Conservation (phyloP, 2,888 invertebrate genomes). For the Plagodis pulveraria region DNA sequence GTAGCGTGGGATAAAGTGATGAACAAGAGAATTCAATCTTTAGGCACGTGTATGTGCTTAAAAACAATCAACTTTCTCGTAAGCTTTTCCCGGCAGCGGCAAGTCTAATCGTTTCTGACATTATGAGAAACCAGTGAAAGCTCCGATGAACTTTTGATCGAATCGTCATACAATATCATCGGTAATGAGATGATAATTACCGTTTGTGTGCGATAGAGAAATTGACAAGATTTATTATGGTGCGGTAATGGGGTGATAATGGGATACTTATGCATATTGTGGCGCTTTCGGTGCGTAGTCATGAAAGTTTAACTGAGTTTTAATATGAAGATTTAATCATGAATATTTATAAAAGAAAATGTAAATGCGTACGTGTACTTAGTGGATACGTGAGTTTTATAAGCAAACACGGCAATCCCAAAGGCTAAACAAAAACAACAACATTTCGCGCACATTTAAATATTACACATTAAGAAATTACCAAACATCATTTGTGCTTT, state of each 20-base stretch:
- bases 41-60: neutral
- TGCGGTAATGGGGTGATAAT: constrained; percentile 13
- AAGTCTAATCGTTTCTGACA: constrained; percentile 8
- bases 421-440: too few species aligned
- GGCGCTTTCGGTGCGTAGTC: neutral
- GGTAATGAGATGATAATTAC: constrained; percentile 25
- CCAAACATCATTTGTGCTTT: too few species aligned
- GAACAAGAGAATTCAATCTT: too few species aligned
- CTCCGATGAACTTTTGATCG: constrained; percentile 5
- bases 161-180: constrained; percentile 12
- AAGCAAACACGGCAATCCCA: too few species aligned
- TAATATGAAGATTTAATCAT: too few species aligned
- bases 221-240: constrained; percentile 23
- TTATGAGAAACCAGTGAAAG: constrained; percentile 15
- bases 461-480: too few species aligned
- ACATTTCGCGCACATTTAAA: too few species aligned
- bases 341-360: too few species aligned
- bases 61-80: neutral
- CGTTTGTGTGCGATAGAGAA: constrained; percentile 9
- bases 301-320: constrained; percentile 4
- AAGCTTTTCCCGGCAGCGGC: neutral
- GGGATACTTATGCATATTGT: constrained; percentile 3
- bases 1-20: too few species aligned
- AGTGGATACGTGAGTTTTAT: too few species aligned
- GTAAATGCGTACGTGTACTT: too few species aligned